These are phyloP conservation scores for Poeciliopsis retropinna DNA, from an alignment of 2,113 vertebrate genomes.

Conservation along the genomic window DNA sequence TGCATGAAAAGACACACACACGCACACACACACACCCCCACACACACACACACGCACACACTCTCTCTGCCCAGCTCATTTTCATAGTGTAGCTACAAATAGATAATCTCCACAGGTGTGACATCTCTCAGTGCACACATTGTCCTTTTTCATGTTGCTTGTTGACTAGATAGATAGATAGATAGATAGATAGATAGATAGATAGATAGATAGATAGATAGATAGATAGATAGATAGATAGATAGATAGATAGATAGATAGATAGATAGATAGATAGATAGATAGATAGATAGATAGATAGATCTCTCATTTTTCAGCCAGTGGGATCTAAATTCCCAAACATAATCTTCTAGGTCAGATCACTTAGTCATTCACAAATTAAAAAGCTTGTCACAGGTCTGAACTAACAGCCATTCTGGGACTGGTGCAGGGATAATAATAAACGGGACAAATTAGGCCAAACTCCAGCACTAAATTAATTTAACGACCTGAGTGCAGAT, in stretches of 20 bases:
- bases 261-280: background rate
- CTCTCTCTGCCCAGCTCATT: constrained; percentile 28
- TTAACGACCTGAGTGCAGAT: constrained; percentile 32
- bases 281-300: background rate
- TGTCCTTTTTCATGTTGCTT: constrained; percentile 40
- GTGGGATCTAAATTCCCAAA: constrained; percentile 25
- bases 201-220: constrained; percentile 18
- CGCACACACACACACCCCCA: no score
- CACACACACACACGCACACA: background rate
- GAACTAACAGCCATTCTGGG: constrained; percentile 52
- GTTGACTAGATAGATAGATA: constrained; percentile 32
- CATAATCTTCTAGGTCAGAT: constrained; percentile 49
- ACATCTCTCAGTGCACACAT: constrained; percentile 44
- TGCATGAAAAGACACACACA: background rate
- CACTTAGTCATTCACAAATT: constrained; percentile 65
- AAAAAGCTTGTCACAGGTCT: constrained; percentile 63
- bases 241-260: constrained; percentile 26
- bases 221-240: constrained; percentile 23
- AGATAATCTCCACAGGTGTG: constrained; percentile 38
- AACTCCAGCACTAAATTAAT: constrained; percentile 47
- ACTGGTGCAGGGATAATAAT: constrained; percentile 67
- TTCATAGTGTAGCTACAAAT: constrained; percentile 56
- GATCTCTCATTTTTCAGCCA: constrained; percentile 36
- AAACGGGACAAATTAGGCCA: constrained; percentile 64
- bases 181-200: constrained; percentile 28